These are phyloP conservation scores for Ailuropoda melanoleuca DNA, from an alignment of 2,113 vertebrate species.

Conservation along the genomic window DNA sequence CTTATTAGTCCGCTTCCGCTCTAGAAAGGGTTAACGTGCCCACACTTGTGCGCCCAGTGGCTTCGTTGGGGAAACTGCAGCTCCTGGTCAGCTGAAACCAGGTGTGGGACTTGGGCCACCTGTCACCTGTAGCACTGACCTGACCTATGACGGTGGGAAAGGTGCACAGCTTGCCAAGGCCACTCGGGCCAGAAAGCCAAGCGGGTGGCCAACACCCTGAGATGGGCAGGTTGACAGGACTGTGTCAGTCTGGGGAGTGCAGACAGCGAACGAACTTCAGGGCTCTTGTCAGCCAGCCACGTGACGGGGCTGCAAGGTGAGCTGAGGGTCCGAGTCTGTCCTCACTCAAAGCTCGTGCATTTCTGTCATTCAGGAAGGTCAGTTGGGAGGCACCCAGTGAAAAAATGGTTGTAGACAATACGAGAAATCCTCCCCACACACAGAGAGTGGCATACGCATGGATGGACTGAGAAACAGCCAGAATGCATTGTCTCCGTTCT, in stretches of 20 bases:
- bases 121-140: background rate
- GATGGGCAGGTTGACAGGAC: accelerated
- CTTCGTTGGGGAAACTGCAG: background rate
- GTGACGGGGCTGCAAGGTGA: background rate
- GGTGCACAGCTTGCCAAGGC: background rate
- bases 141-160: background rate
- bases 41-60: background rate
- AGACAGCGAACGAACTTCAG: background rate
- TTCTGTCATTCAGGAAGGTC: background rate
- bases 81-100: background rate
- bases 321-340: background rate
- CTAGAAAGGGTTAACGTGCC: background rate
- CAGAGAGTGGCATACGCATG: background rate
- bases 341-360: background rate
- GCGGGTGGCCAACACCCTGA: too few relatives aligned
- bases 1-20: background rate
- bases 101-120: background rate
- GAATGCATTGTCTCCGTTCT: background rate
- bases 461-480: too few relatives aligned
- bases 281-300: background rate
- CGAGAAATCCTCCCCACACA: background rate
- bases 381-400: background rate
- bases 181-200: background rate
- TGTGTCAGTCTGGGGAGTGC: background rate
- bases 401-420: background rate